Conservation (phyloP, 2,113 vertebrate species). For the Nanorana parkeri region DNA sequence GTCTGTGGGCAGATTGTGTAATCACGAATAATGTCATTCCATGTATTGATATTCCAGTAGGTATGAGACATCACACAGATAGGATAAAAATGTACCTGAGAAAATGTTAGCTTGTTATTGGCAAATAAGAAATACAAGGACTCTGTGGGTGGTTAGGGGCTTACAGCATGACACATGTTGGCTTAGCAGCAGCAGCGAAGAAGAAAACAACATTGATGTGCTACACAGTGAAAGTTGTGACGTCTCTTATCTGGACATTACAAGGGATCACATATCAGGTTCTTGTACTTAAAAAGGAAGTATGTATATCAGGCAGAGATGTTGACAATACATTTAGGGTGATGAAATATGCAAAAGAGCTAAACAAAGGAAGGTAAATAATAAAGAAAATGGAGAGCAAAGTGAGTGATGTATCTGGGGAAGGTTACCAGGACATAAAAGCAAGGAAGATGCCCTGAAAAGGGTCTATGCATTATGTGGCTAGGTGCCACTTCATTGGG, state of each 20-base stretch:
- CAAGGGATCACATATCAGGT: background rate
- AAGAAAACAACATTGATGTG: background rate
- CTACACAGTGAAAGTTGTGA: background rate
- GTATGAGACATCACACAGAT: constrained; percentile 25
- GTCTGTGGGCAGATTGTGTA: constrained; percentile 12
- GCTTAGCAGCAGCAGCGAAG: background rate
- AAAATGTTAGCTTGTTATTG: constrained; percentile 41
- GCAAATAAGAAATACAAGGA: constrained; percentile 39
- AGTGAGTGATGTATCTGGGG: too few relatives aligned
- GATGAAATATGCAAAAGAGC: too few relatives aligned
- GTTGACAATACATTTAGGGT: too few relatives aligned
- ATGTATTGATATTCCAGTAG: constrained; percentile 22
- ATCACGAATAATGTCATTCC: constrained; percentile 11
- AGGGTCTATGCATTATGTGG: too few relatives aligned
- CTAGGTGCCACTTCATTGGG: too few relatives aligned
- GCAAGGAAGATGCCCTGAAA: too few relatives aligned
- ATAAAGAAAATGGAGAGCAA: too few relatives aligned
- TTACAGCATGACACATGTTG: constrained; percentile 19
- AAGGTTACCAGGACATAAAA: too few relatives aligned
- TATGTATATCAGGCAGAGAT: too few relatives aligned
- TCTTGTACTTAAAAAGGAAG: too few relatives aligned
- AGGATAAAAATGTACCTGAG: constrained; percentile 31
- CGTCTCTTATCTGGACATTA: background rate
- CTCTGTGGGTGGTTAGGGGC: constrained; percentile 18
- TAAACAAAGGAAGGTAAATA: too few relatives aligned